These are phyloP conservation scores for Oikopleura dioica DNA, from an alignment of 23 tunicate genomes.

Conservation along the genomic window DNA sequence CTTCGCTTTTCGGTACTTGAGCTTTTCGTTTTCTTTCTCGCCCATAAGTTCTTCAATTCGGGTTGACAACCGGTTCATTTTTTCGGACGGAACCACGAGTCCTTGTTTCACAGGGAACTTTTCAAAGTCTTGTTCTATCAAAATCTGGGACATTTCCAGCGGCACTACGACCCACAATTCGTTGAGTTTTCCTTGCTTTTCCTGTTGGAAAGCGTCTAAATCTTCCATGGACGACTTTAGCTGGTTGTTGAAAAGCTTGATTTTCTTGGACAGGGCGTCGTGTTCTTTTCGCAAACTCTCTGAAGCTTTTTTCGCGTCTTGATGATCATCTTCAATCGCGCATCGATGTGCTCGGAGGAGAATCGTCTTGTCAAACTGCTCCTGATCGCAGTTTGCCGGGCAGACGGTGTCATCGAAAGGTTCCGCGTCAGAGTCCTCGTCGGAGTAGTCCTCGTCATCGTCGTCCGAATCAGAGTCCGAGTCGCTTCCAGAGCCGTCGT, in stretches of 20 bases:
- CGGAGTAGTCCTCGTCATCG: conserved; percentile 85
- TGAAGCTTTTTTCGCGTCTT: conserved; percentile 57
- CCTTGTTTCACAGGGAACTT: not conserved
- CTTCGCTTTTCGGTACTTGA: conserved; percentile 37
- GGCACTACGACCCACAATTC: conserved; percentile 91
- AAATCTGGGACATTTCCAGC: conserved; percentile 58
- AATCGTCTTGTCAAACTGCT: conserved; percentile 14
- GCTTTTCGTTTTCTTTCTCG: not conserved
- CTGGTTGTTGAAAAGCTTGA: conserved; percentile 69
- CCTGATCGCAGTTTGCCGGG: conserved; percentile 94
- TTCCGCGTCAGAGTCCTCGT: conserved; percentile 76
- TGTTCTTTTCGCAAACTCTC: conserved; percentile 70
- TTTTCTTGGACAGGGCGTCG: conserved; percentile 50
- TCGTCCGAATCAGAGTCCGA: not conserved
- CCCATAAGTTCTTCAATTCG: not conserved
- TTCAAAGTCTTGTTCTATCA: conserved; percentile 22
- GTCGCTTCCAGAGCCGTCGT: conserved; percentile 22
- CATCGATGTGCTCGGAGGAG: conserved; percentile 52
- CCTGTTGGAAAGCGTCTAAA: conserved; percentile 83
- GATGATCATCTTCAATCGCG: conserved; percentile 55
- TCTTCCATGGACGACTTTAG: conserved; percentile 59
- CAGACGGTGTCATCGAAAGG: conserved; percentile 89
- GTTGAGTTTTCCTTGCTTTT: conserved; percentile 93
- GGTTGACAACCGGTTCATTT: not conserved
- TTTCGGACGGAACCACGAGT: conserved; percentile 10